phyloP scores from a whole-genome alignment of 2,797 vertebrate species.

The Alca torda region DNA sequence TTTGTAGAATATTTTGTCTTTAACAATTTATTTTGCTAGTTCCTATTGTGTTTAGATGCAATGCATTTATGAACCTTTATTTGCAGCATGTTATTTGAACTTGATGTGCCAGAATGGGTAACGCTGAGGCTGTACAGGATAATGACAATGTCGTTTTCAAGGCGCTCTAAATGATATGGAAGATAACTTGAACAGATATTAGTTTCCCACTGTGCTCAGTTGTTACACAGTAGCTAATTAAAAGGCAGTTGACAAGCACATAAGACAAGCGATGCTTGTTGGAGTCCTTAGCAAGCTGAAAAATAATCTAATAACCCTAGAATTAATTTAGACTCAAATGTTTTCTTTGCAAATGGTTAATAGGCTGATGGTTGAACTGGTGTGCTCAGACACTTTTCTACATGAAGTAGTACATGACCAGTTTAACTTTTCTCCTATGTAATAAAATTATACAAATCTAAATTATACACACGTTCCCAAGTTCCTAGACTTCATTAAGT shows the following conservation, averaged over 20 bases:
- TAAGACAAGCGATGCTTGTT: constrained; percentile 50
- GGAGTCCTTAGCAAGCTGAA: constrained; percentile 52
- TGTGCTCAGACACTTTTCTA: constrained; percentile 43
- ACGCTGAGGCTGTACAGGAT: not conserved
- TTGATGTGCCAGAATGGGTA: not conserved
- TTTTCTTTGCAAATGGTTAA: constrained; percentile 65
- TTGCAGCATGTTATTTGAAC: not conserved
- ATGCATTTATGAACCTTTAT: not conserved
- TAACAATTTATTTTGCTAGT: not conserved
- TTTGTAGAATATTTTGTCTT: not conserved
- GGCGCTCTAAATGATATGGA: constrained; percentile 18
- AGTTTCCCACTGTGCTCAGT: constrained; percentile 64
- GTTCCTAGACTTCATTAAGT: constrained; percentile 80
- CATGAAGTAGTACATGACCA: constrained; percentile 41
- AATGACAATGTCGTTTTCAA: constrained; percentile 15
- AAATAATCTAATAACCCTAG: constrained; percentile 55
- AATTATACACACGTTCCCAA: constrained; percentile 75
- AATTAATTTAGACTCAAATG: constrained; percentile 45
- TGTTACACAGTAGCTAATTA: constrained; percentile 64
- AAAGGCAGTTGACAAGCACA: constrained; percentile 60
- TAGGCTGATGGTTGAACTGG: constrained; percentile 5
- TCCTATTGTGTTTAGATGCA: not conserved
- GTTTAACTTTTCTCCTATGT: constrained; percentile 63
- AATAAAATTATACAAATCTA: constrained; percentile 77
- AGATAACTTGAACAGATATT: constrained; percentile 59